Evolutionary conservation across 2,113 vertebrate genomes (phyloP).

Genomic region (Siphamia tubifer): DNA sequence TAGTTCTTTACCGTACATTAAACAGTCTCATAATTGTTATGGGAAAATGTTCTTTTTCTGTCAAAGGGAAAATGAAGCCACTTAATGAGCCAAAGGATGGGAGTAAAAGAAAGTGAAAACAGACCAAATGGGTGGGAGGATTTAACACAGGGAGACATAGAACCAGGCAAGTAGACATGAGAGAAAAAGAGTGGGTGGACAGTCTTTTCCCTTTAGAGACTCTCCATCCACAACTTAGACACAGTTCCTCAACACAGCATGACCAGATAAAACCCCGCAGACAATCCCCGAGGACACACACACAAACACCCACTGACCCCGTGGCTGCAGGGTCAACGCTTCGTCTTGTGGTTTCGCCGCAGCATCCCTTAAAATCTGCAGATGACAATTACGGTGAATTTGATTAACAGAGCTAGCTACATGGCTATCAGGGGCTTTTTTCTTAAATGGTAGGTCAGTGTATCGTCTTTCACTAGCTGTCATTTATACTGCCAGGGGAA

Average conservation of each 20-base stretch:
- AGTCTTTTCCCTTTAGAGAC: constrained; percentile 44
- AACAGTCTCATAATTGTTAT: neutral
- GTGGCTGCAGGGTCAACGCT: constrained; percentile 37
- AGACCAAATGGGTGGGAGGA: constrained; percentile 50
- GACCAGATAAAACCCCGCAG: constrained; percentile 70
- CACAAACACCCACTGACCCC: constrained; percentile 34
- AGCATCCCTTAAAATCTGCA: constrained; percentile 65
- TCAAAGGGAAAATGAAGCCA: constrained; percentile 16
- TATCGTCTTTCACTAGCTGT: constrained; percentile 82
- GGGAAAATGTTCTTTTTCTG: constrained; percentile 12
- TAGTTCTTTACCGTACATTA: neutral
- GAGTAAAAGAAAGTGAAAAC: constrained; percentile 28
- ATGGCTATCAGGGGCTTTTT: constrained; percentile 55
- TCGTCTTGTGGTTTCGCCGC: constrained; percentile 56
- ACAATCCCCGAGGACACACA: constrained; percentile 43
- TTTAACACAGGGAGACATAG: constrained; percentile 38
- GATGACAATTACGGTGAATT: constrained; percentile 77
- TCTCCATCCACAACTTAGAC: constrained; percentile 55
- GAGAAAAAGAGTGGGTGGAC: constrained; percentile 65
- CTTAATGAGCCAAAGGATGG: neutral
- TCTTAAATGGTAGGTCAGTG: constrained; percentile 44
- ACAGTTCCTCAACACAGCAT: constrained; percentile 64
- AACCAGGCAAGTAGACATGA: constrained; percentile 55
- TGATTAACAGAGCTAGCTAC: constrained; percentile 73
- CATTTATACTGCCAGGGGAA: constrained; percentile 75